Evolutionary conservation across 2,888 invertebrate genomes (phyloP), one percentile per base, ranked within the genome.

Genomic region (Ypsolopha sequella): DNA sequence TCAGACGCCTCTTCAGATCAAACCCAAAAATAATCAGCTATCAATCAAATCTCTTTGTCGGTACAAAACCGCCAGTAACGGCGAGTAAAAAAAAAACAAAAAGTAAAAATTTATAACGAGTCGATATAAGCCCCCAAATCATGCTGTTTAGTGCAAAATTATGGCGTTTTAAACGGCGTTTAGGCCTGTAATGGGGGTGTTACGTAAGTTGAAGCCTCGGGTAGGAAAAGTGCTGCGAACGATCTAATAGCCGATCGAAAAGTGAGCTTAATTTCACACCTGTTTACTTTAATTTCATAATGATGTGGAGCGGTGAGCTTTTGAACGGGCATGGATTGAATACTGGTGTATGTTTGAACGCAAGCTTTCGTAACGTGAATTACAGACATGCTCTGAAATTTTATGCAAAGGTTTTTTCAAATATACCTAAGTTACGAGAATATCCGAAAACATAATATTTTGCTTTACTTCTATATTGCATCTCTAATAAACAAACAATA

Each of bases 71-170:
- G 72, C 61, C 65, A 55, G 66, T 80, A 82, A 84, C 82, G 80
- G 75, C 66, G 70, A 65, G 58, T 59, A 64, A 56, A 60, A 70
- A 80, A 82, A 81, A 81, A 85, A 84, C 79, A 84, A 82, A 24
- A 80, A 80, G 78, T 80, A 72, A 73, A 77, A 78, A 79, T 80
- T 78, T 80, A 75, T 84, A 81, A 86, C 81, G 70, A 84, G 80
- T 78, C 61, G 72, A 77, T 14, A 43, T 36, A 36, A 39, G 80
- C 70, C 71, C 68, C 70, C 70, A 76, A 82, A 84, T 86, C 82
- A 80, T 79, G 70, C 75, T 73, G 75, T 82, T 85, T 81, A 84
- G 82, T 81, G 85, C 81, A 55, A 84, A 85, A 86, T 86, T 86
- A 84, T 80, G 78, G 79, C 76, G 68, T 80, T 81, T 76, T 76